phyloP scores from a whole-genome alignment of 2,113 vertebrate species.

The Perognathus longimembris region DNA sequence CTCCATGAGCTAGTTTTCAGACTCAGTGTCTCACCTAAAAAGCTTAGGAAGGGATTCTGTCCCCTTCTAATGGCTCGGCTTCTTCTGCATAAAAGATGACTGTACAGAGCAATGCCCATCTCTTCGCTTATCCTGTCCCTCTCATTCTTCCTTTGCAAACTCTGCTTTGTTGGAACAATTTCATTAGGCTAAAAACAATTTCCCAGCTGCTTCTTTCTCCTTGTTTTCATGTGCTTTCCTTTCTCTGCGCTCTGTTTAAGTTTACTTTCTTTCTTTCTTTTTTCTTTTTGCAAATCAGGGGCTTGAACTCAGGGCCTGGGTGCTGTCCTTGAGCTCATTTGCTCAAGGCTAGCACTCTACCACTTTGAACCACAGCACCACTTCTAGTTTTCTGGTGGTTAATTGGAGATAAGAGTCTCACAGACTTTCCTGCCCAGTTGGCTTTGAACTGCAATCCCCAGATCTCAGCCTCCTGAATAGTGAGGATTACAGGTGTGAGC shows the following conservation, averaged over 20 bases:
- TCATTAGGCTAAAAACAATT: neutral
- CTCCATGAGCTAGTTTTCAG: neutral
- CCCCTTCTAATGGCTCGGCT: neutral
- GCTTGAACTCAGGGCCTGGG: neutral
- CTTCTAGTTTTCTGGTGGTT: too few species aligned
- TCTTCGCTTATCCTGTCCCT: neutral
- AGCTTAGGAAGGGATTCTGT: neutral
- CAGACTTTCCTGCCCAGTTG: too few species aligned
- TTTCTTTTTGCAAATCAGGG: too few species aligned
- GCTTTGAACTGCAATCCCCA: too few species aligned
- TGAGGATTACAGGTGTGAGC: too few species aligned
- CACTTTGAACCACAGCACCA: too few species aligned
- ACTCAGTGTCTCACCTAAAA: neutral
- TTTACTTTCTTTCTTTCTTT: neutral
- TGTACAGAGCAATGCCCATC: neutral
- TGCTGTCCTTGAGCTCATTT: too few species aligned
- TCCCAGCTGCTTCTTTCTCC: neutral
- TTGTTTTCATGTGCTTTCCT: neutral
- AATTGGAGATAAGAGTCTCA: too few species aligned
- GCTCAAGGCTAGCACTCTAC: too few species aligned
- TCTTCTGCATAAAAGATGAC: neutral
- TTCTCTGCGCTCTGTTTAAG: constrained; percentile 23
- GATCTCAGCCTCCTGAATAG: too few species aligned
- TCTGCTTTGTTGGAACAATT: neutral
- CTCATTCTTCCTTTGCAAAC: neutral